Conservation (phyloP, 2,797 vertebrate species). For the Denticeps clupeoides region DNA sequence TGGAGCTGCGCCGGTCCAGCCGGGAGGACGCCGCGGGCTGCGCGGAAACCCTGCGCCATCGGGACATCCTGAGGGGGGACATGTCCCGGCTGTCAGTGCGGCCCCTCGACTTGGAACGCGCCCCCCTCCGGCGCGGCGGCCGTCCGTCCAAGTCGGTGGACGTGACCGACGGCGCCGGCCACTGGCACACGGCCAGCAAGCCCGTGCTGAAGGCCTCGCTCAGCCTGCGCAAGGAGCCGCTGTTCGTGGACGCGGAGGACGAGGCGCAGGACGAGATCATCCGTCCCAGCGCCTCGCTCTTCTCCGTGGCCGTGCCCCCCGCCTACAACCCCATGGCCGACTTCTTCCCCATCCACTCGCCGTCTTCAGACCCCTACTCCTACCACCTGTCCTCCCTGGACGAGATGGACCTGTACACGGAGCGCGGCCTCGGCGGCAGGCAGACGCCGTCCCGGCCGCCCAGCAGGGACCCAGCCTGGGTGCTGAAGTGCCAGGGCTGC, state of each 20-base stretch:
- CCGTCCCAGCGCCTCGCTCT: slow-evolving; percentile 72
- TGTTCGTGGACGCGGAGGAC: slow-evolving; percentile 73
- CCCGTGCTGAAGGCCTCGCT: slow-evolving; percentile 77
- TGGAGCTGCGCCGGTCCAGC: slow-evolving; percentile 73
- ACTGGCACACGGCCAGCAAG: slow-evolving; percentile 80
- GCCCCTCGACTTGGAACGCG: slow-evolving; percentile 75
- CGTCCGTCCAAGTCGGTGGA: slow-evolving; percentile 89
- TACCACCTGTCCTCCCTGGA: slow-evolving; percentile 73
- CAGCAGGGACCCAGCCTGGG: slow-evolving; percentile 59
- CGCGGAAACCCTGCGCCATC: slow-evolving; percentile 73
- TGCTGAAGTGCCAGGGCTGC: slow-evolving; percentile 79
- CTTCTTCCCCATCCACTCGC: slow-evolving; percentile 70
- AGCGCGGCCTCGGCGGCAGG: slow-evolving; percentile 56
- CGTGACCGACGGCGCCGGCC: slow-evolving; percentile 82
- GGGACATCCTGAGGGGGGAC: slow-evolving; percentile 70
- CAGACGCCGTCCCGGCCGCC: slow-evolving; percentile 58
- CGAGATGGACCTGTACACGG: slow-evolving; percentile 90
- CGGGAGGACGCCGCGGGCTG: slow-evolving; percentile 77
- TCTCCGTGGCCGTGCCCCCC: slow-evolving; percentile 69
- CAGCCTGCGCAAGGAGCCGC: slow-evolving; percentile 82
- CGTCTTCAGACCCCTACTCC: slow-evolving; percentile 62
- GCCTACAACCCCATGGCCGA: slow-evolving; percentile 74
- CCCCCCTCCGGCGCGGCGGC: slow-evolving; percentile 78
- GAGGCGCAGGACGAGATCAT: slow-evolving; percentile 87
- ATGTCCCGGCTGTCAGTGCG: slow-evolving; percentile 73